phyloP scores from a whole-genome alignment of 2,113 vertebrate species.

The Xiphophorus hellerii region DNA sequence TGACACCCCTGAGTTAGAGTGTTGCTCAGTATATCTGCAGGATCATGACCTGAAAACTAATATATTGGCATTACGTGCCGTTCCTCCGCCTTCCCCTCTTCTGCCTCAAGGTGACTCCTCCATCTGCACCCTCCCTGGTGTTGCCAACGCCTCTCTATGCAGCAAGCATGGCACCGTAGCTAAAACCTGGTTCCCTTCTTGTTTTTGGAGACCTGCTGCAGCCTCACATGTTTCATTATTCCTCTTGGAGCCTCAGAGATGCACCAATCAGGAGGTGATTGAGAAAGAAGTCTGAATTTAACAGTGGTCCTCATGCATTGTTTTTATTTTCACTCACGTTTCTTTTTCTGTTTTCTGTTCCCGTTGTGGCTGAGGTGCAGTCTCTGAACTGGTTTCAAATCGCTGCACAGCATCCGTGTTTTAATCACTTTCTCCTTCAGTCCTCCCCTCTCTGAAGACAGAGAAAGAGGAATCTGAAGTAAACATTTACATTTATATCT shows the following conservation, averaged over 20 bases:
- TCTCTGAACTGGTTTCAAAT: constrained; percentile 40
- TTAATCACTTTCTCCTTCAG: constrained; percentile 64
- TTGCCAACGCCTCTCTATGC: constrained; percentile 61
- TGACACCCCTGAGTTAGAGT: no score
- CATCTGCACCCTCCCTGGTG: constrained; percentile 69
- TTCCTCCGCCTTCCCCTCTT: constrained; percentile 40
- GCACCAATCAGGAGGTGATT: constrained; percentile 27
- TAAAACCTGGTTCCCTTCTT: constrained; percentile 27
- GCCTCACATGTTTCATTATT: constrained; percentile 32
- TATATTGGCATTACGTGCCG: constrained; percentile 48
- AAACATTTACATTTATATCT: background rate
- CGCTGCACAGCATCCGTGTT: constrained; percentile 46
- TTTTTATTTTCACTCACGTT: constrained; percentile 18
- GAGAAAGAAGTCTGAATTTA: background rate
- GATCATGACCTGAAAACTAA: constrained; percentile 55
- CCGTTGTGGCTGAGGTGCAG: constrained; percentile 1
- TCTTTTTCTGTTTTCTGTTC: constrained; percentile 6
- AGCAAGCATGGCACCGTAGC: constrained; percentile 34
- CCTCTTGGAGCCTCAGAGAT: constrained; percentile 19
- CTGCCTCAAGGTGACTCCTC: constrained; percentile 75
- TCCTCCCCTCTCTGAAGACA: constrained; percentile 28
- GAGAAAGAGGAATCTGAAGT: constrained; percentile 9
- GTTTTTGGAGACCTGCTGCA: constrained; percentile 26
- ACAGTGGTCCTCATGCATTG: background rate
- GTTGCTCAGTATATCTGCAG: constrained; percentile 19